Base-by-base conservation (phyloP, 2,888 invertebrate species). In the Malthinus seriepunctatus region DNA sequence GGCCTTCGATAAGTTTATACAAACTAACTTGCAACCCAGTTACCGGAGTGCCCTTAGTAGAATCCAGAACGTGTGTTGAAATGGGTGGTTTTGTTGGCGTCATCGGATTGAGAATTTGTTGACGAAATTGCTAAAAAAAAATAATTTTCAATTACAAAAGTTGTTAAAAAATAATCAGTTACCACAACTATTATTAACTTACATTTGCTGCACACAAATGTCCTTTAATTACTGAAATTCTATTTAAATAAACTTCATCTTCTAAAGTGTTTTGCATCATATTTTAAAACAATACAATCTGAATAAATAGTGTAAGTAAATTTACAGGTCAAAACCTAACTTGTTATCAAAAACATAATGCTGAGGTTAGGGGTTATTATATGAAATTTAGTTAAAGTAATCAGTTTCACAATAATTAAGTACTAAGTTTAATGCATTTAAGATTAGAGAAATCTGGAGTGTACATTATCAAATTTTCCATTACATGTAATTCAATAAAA, bases 11-110 rank as follows among this genome's bases (percentile, higher is more conserved):
- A 32, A 86, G 78, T 73, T 88, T 87, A 68, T 86, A 88, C 5
- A 91, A 76, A 56, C 86, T 87, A 7, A 90, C 86, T 70, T 84
- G 84, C 1, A 92, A 70, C 1, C 87, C 87, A 1, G 77, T 76
- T 0, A 88, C 87, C 0, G 92, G 88, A 44, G 76, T 73, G 0
- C 93, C 93, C 44, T 82, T 82, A 0, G 88, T 83, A 1, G 86
- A 88, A 67, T 93, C 92, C 60, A 90, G 75, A 0, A 91, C 88
- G 73, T 91, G 89, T 0, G 90, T 88, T 0, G 91, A 88, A 65
- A 93, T 81, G 2, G 88, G 83, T 0, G 86, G 82, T 44, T 82
- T 81, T 8, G 50, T 38, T 8, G 53, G 32, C 32, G 60, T 47
- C 63, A 64, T 63, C 55, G 64, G 53, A 44, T 37, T 56, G 33